Conservation (phyloP, 2,797 vertebrate genomes). For the Luscinia megarhynchos region DNA sequence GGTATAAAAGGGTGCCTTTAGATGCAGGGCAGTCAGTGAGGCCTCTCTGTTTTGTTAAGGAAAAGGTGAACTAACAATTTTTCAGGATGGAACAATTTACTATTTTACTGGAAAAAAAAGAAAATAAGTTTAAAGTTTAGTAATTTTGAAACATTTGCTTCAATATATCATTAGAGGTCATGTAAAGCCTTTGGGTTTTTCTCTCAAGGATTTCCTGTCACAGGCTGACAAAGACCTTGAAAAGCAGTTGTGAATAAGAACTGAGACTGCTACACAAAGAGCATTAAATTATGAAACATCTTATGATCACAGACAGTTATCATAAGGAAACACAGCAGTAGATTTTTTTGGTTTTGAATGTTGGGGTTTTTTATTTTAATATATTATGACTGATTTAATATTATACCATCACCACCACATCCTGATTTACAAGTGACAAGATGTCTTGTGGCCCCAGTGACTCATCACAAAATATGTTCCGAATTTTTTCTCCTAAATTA, state of each 20-base stretch:
- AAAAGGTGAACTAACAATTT: background rate
- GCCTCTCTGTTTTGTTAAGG: background rate
- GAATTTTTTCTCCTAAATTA: background rate
- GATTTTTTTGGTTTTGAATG: rapidly evolving
- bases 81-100: background rate
- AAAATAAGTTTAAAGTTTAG: background rate
- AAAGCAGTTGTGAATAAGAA: background rate
- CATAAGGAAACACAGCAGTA: background rate
- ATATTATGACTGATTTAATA: background rate
- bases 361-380: rapidly evolving
- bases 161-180: background rate
- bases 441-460: background rate
- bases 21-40: background rate
- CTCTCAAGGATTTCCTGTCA: background rate
- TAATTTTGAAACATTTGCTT: background rate
- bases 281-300: background rate
- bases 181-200: background rate
- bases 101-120: background rate
- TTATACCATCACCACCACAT: background rate
- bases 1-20: background rate
- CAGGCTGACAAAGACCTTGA: background rate
- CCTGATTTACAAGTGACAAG: background rate
- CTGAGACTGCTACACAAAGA: background rate
- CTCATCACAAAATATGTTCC: background rate
- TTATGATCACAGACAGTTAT: background rate